Evolutionary conservation across 2,113 vertebrate species (phyloP), one percentile per base, ranked within the genome.

Genomic region (Peromyscus polionotus): DNA sequence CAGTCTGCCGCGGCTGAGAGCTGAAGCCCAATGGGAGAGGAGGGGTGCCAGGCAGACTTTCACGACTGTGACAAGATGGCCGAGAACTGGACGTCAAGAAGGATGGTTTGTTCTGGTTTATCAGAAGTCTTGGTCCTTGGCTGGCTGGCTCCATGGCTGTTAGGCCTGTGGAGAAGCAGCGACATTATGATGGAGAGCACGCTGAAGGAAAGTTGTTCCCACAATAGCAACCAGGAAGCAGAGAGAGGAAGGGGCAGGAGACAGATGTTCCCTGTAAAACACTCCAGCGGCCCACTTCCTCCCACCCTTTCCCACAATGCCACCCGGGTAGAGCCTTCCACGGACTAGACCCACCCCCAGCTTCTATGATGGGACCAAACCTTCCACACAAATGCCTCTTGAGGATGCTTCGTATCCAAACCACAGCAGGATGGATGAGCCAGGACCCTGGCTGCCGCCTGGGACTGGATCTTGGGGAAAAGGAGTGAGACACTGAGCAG

Each of bases 121-220:
- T 75, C n/a, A 31, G 70, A 42, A 12, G 57, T 36, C 73, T 51
- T 26, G 45, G 28, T 16, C 31, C 12, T 20, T 65, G 59, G 22
- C 59, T 2, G 6, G 9, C n/a, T 61, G 57, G n/a, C 39, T 63
- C 72, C 39, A 26, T 48, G 28, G 11, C 11, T 75, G 26, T 9
- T 24, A 36, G 72, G 83, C 70, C 73, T 24, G 31, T 48, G 73
- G 59, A 26, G n/a, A 65, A 20, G 39, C 28, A 16, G 10, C 24
- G 45, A 68, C 0, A 0, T 26, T 61, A 17, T n/a, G 5, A 19
- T 12, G 8, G 26, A 42, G 36, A 28, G 59, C 26, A 48, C 1
- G 5, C 19, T 65, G 42, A 67, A n/a, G 65, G 45, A 68, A 68
- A 33, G 67, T 22, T 36, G 42, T 7, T 14, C 73, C 73, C 73